Base-by-base conservation (phyloP, 2,113 vertebrate genomes). In the Noturus placidus region DNA sequence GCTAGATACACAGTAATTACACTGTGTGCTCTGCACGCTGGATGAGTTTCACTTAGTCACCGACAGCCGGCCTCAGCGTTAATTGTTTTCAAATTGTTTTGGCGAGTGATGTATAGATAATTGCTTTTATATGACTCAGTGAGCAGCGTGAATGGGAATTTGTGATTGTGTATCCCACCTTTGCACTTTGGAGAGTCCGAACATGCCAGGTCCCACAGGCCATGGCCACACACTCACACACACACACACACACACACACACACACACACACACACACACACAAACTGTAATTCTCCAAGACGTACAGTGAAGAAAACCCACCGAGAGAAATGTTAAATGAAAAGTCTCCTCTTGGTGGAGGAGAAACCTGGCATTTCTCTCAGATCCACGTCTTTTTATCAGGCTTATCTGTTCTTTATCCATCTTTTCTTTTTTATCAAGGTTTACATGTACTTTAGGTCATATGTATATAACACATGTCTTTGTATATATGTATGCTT, bases 131-230 rank as follows among this genome's bases (percentile, higher is more conserved):
- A 87, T 89, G 86, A 89, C 86, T 82, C 67, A 82, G 80, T 87
- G 86, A 87, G 54, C 79, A 87, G 86, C 4, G 7, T 82, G 82
- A 42, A 65, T 74, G 77, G 80, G 65, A 79, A 85, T 84, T n/a
- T 85, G 65, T 82, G 46, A 61, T 63, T 87, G 61, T 79, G 72
- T 30, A 84, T 89, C 88, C 94, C 91, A 91, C 91, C 91, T 93
- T 91, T 78, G 82, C 80, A 46, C 91, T 91, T 83, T 69, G 88
- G 54, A 92, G 83, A 86, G 88, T 90, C 88, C 91, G 92, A 86
- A 90, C 56, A 85, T 93, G 87, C 86, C 89, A 87, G 81, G 82
- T 91, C 80, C 89, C 92, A 93, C 91, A 94, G 92, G 92, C 93
- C 88, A 92, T 92, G 92, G 92, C 90, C 89, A 89, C 91, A 92